Evolutionary conservation across 2,888 invertebrate species (phyloP).

Genomic region (Pelosia muscerda): DNA sequence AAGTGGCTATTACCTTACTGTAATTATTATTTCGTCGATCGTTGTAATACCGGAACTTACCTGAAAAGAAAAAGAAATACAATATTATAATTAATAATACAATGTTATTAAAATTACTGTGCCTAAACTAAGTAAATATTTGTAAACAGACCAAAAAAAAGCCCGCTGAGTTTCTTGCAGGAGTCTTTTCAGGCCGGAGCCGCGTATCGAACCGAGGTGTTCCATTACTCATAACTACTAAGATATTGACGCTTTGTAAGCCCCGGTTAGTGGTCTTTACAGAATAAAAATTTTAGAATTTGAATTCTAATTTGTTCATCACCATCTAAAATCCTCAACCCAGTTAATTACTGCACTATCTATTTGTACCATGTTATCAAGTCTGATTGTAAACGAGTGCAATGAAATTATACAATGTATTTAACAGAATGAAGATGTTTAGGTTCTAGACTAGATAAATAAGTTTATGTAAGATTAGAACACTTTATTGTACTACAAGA

Average conservation of each 20-base stretch:
- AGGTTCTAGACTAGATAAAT: neutral
- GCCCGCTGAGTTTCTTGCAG: too few species aligned
- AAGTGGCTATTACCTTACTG: neutral
- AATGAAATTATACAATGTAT: neutral
- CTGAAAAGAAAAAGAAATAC: slow-evolving; percentile 15
- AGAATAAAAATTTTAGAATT: too few species aligned
- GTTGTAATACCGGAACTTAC: slow-evolving; percentile 17
- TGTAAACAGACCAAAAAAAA: too few species aligned
- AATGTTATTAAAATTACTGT: too few species aligned
- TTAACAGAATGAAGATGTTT: neutral
- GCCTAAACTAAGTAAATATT: too few species aligned
- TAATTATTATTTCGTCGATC: neutral
- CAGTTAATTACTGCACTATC: slow-evolving; percentile 2
- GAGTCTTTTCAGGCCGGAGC: too few species aligned
- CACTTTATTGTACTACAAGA: neutral
- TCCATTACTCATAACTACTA: too few species aligned
- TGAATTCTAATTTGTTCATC: too few species aligned
- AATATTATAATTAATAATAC: neutral
- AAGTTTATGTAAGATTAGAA: neutral
- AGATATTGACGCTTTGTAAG: too few species aligned
- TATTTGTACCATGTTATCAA: neutral
- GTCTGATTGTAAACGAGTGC: neutral
- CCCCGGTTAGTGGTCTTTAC: too few species aligned
- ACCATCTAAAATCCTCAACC: neutral
- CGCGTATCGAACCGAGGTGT: too few species aligned